Percentiles rank a stretch among this genome's conserved stretches.
phyloP scores from a whole-genome alignment of 2,797 vertebrate genomes.

The Fratercula arctica region DNA sequence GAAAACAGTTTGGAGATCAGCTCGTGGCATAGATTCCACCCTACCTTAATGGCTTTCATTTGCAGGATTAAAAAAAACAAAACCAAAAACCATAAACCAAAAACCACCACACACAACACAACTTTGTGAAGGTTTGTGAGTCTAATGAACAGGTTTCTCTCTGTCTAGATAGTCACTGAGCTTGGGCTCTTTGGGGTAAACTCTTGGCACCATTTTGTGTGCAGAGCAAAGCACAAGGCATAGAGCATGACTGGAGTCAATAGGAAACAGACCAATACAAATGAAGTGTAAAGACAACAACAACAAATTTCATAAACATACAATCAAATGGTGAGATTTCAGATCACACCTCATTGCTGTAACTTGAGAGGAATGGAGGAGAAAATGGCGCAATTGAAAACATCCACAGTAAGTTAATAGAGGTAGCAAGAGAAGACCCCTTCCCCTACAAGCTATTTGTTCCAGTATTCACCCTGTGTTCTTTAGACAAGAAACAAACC shows the following conservation, averaged over 20 bases:
- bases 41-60: neutral
- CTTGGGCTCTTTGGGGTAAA: neutral
- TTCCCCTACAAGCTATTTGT: neutral
- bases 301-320: neutral
- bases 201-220: neutral
- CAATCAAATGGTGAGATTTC: neutral
- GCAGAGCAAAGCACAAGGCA: neutral
- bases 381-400: neutral
- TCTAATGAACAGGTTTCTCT: neutral
- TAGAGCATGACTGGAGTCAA: neutral
- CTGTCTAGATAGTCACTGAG: neutral
- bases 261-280: neutral
- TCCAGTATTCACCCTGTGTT: neutral
- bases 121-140: neutral
- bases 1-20: neutral
- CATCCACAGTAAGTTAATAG: neutral
- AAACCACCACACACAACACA: neutral
- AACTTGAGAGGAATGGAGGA: neutral
- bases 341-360: neutral
- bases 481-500: neutral
- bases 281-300: neutral
- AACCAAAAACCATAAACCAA: neutral
- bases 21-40: neutral
- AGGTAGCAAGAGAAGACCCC: neutral
- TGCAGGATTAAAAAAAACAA: neutral